Evolutionary conservation across 2,888 invertebrate genomes (phyloP).

Genomic region (Pseudococcus viburni): DNA sequence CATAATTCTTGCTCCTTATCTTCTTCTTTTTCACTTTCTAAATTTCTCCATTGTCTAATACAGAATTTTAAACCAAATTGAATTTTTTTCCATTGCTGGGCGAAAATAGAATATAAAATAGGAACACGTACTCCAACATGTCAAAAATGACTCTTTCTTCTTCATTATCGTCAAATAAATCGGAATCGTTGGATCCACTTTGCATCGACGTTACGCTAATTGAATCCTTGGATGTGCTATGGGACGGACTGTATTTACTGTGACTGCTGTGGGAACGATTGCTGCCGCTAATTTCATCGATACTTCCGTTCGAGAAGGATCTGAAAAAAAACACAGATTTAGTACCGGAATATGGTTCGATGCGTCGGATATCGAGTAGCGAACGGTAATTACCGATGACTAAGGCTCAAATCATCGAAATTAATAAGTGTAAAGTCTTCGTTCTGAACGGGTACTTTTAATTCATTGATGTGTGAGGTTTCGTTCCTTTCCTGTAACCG

Average conservation of each 20-base stretch:
- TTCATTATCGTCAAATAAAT: constrained; percentile 67
- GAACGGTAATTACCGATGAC: constrained; percentile 60
- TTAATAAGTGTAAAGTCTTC: constrained; percentile 62
- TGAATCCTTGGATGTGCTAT: constrained; percentile 67
- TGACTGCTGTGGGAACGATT: constrained; percentile 60
- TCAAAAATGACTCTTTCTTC: constrained; percentile 68
- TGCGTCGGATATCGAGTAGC: background rate
- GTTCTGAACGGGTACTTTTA: constrained; percentile 24
- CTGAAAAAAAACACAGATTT: constrained; percentile 3
- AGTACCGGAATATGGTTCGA: background rate
- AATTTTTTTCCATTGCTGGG: background rate
- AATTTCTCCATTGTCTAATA: constrained; percentile 70
- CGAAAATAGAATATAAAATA: constrained; percentile 12
- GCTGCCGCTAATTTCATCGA: constrained; percentile 60
- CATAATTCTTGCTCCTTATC: constrained; percentile 76
- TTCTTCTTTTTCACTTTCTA: constrained; percentile 70
- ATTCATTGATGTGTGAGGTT: constrained; percentile 24
- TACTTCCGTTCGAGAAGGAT: constrained; percentile 62
- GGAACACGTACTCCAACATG: constrained; percentile 68
- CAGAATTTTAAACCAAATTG: constrained; percentile 7
- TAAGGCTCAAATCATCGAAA: constrained; percentile 64
- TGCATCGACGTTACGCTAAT: constrained; percentile 68
- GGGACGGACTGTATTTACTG: constrained; percentile 56
- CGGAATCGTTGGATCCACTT: constrained; percentile 66
- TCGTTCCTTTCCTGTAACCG: constrained; percentile 39